These are phyloP conservation scores for Samia ricini DNA, from an alignment of 1,140 invertebrate species.

Conservation along the genomic window DNA sequence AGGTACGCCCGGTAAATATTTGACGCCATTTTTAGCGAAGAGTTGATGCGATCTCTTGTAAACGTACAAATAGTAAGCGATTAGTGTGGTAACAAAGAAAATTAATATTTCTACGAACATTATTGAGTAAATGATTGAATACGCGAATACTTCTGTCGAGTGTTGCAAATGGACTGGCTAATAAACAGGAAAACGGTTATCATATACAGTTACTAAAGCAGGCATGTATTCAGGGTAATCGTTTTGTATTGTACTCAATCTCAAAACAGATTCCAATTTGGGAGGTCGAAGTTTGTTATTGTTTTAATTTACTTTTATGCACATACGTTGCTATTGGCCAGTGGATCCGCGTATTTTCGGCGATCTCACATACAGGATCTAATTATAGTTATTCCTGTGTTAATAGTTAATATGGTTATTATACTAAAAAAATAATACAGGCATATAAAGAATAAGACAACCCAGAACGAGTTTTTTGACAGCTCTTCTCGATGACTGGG, in stretches of 20 bases:
- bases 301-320: no score
- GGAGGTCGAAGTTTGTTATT: no score
- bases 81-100: conserved; percentile 34
- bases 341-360: no score
- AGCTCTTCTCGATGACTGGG: no score
- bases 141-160: background rate
- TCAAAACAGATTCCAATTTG: background rate
- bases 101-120: conserved; percentile 52
- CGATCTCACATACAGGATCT: no score
- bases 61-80: conserved; percentile 34
- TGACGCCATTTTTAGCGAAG: conserved; percentile 39
- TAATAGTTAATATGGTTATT: no score
- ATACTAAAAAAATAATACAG: no score
- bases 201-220: background rate
- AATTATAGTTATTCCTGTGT: no score
- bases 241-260: background rate
- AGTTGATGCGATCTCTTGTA: conserved; percentile 33
- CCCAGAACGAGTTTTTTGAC: no score
- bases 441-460: no score
- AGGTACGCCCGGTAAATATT: conserved; percentile 43
- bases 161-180: background rate
- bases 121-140: conserved; percentile 30
- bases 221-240: background rate
- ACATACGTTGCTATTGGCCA: no score
- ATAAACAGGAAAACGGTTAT: background rate